Conservation (phyloP, 2,888 invertebrate genomes). For the Synergus gifuensis region DNA sequence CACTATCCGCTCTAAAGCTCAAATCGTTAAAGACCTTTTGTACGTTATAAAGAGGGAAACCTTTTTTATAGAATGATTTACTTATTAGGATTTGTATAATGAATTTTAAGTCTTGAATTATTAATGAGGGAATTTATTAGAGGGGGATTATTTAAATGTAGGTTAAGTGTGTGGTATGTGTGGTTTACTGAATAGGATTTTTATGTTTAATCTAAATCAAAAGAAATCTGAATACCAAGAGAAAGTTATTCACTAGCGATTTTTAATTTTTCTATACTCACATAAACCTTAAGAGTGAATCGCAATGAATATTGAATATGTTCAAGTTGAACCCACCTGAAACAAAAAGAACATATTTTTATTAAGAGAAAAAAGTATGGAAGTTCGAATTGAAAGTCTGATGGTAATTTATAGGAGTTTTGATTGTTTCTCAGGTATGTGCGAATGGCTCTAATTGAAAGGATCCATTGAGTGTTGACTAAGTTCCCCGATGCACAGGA, state of each 20-base stretch:
- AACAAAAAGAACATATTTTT: neutral
- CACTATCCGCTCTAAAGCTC: constrained; percentile 12
- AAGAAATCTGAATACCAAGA: neutral
- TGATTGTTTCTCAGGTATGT: constrained; percentile 14
- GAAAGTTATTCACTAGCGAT: no score
- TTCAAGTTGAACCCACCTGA: no score
- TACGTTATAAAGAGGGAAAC: neutral
- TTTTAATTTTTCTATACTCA: no score
- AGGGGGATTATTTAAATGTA: neutral
- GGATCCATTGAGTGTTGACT: constrained; percentile 14
- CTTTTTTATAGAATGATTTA: constrained; percentile 1
- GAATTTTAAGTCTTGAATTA: neutral
- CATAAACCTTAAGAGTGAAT: no score
- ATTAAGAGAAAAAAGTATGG: neutral
- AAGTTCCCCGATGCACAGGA: constrained; percentile 6
- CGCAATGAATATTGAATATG: no score
- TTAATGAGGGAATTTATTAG: neutral
- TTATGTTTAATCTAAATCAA: neutral
- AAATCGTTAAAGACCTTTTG: neutral
- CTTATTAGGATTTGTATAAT: neutral
- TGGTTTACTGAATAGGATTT: neutral
- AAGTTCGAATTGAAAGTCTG: no score
- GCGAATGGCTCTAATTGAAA: neutral
- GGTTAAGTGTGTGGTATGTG: neutral
- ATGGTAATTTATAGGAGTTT: no score